Conservation (phyloP, 2,888 invertebrate genomes). For the Acholoe squamosa region DNA sequence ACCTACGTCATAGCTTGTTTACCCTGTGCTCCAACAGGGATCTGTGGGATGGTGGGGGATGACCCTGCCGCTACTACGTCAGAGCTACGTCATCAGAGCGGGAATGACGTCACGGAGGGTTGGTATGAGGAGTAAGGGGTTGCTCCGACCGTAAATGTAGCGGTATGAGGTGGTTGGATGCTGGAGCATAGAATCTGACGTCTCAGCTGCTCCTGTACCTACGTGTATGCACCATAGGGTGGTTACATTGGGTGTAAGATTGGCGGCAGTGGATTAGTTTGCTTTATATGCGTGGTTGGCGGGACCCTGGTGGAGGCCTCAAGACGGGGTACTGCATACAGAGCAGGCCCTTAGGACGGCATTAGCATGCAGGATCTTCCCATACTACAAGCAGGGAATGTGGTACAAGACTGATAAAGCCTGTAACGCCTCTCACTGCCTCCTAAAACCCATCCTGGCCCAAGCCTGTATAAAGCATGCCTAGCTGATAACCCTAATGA, state of each 20-base stretch:
- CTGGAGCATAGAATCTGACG: not conserved
- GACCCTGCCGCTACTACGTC: slow-evolving; percentile 23
- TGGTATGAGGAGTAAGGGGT: not conserved
- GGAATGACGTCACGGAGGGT: slow-evolving; percentile 42
- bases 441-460: not conserved
- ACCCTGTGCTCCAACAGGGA: slow-evolving; percentile 11
- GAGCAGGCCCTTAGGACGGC: not conserved
- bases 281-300: not conserved
- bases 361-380: not conserved
- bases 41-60: not conserved
- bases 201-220: not conserved
- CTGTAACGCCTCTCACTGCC: not conserved
- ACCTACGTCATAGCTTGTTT: not conserved
- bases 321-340: not conserved
- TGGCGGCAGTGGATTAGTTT: not conserved
- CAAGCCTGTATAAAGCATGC: not conserved
- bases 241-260: not conserved
- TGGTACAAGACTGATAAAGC: not conserved
- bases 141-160: not conserved
- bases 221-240: not conserved
- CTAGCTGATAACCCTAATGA: not conserved
- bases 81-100: slow-evolving; percentile 23
- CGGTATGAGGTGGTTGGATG: not conserved
- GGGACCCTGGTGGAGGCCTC: not conserved
- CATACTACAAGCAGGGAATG: not conserved